Base-by-base conservation (phyloP, 2,888 invertebrate genomes). In the Leptinotarsa juncta region DNA sequence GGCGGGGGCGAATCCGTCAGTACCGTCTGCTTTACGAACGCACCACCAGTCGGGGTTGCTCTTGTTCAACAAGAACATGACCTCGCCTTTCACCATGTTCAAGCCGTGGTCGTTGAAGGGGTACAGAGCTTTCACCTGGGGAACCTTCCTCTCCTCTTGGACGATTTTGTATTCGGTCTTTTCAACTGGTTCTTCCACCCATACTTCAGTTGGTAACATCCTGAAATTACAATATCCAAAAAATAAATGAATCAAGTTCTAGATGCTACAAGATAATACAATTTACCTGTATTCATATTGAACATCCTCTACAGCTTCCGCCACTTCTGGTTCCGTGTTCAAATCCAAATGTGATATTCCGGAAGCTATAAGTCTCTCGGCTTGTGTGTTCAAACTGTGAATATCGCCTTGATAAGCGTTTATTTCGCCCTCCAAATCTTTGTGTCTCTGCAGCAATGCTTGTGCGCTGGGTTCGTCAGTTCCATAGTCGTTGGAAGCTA, bases 1-100 rank as follows among this genome's bases (percentile, higher is more conserved):
- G 1, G 97, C 98, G 0, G 99, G 99, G 4, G 99, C 98, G 88
- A 98, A 99, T 1, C 99, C 99, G 84, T 98, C 98, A 15, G 93
- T 92, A 0, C 98, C 95, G 85, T 96, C 96, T 0, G 94, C 93
- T 87, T 97, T 97, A 16, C 97, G 91, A n/a, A 98, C 96, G 83
- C 96, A 96, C 99, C 99, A 99, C 99, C 99, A 99, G 87, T 99
- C 99, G 0, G 95, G 93, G 89, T 98, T 99, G 10, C 97, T 97
- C 89, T 97, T 97, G 86, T 95, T 96, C 78, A 99, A 91, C 1
- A 99, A 90, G 84, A 97, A 94, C 95, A 99, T 96, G 3, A 87
- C 85, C 65, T 83, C 83, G 71, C 96, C 96, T 88, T 98, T 98
- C 71, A 91, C 91, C 92, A 97, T 96, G 67, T 93, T 93, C 90